phyloP scores from a whole-genome alignment of 2,113 vertebrate genomes.

The Acanthochromis polyacanthus region DNA sequence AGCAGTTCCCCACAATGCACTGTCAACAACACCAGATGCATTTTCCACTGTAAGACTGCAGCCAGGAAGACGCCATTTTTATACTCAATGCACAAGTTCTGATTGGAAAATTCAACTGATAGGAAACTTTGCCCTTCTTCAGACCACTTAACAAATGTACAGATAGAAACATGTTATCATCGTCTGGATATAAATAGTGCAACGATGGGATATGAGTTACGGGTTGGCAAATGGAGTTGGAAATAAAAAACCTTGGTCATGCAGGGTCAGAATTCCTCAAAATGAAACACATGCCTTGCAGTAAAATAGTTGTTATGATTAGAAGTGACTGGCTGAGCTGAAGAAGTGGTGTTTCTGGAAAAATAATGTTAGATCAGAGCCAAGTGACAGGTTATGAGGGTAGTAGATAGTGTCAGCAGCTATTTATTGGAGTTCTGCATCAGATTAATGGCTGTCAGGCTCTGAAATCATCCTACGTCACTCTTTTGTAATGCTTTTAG shows the following conservation, averaged over 20 bases:
- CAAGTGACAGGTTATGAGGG: not conserved
- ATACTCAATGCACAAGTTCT: not conserved
- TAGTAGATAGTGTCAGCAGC: not conserved
- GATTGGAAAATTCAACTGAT: too few relatives aligned
- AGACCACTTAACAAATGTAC: too few relatives aligned
- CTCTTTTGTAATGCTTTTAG: not conserved
- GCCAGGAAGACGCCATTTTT: constrained; percentile 13
- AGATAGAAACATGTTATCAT: too few relatives aligned
- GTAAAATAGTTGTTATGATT: not conserved
- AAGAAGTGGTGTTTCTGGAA: not conserved
- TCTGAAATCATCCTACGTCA: not conserved
- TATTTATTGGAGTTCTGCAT: constrained; percentile 20
- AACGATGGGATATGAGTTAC: not conserved
- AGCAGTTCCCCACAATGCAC: constrained; percentile 59
- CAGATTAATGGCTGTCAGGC: not conserved
- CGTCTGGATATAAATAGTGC: constrained; percentile 4
- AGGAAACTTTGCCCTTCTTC: too few relatives aligned
- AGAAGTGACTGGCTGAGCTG: not conserved
- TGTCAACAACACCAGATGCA: constrained; percentile 40
- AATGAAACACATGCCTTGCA: not conserved
- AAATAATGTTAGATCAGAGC: not conserved
- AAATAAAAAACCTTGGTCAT: not conserved
- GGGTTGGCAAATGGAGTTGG: not conserved
- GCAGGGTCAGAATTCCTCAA: not conserved
- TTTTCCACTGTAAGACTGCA: constrained; percentile 34